Percentiles rank a stretch among this genome's conserved stretches.
These are phyloP conservation scores for Lota lota DNA, from an alignment of 2,113 vertebrate species.

Conservation along the genomic window DNA sequence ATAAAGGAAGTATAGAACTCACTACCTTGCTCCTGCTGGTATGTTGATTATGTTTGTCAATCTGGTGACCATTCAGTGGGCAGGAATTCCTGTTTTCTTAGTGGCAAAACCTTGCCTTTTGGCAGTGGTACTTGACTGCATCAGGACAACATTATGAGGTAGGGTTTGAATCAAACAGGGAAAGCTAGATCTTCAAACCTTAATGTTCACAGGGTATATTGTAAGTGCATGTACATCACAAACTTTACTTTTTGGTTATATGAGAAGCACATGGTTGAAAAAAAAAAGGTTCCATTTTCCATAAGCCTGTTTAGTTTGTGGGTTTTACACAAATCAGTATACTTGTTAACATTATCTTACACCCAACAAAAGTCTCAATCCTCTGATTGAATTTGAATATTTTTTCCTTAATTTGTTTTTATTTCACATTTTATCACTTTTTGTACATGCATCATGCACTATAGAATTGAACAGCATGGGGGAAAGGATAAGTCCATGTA, in stretches of 20 bases:
- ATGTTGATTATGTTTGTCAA: conserved; percentile 79
- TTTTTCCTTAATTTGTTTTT: conserved; percentile 64
- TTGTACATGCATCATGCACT: conserved; percentile 99
- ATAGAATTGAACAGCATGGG: conserved; percentile 99
- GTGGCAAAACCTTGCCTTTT: conserved; percentile 70
- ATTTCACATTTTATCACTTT: conserved; percentile 86
- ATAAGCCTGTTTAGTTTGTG: conserved; percentile 74
- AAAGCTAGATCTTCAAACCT: conserved; percentile 75
- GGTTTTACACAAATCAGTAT: conserved; percentile 68
- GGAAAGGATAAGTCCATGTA: conserved; percentile 98
- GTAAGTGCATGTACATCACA: conserved; percentile 79
- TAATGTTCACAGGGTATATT: conserved; percentile 80
- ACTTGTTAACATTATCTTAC: conserved; percentile 69
- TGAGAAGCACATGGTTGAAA: conserved; percentile 76
- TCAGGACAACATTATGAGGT: conserved; percentile 75
- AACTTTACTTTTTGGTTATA: conserved; percentile 75
- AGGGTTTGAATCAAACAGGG: conserved; percentile 75
- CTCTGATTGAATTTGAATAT: conserved; percentile 70
- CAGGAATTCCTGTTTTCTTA: conserved; percentile 74
- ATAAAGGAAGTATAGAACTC: conserved; percentile 83
- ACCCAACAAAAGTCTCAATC: conserved; percentile 70
- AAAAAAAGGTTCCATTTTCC: conserved; percentile 68
- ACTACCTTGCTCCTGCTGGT: conserved; percentile 81
- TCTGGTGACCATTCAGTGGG: conserved; percentile 75
- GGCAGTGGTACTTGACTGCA: conserved; percentile 69